These are phyloP conservation scores for Clarias fuscus DNA, from an alignment of 2,797 vertebrate genomes.

Conservation along the genomic window DNA sequence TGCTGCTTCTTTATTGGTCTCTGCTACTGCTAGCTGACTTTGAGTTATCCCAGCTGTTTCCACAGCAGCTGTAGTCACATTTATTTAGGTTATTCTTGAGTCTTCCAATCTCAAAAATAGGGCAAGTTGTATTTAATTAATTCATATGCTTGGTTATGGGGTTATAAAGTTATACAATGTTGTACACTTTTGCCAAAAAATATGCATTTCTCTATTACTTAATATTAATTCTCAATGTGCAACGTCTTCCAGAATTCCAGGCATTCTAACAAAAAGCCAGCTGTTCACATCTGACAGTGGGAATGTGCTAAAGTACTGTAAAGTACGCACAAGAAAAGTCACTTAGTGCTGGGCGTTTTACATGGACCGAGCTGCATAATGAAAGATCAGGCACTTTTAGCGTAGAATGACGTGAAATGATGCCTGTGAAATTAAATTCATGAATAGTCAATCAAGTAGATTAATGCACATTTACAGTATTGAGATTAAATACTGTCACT, in stretches of 20 bases:
- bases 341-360: not conserved
- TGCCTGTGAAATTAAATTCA: not conserved
- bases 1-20: conserved; percentile 4
- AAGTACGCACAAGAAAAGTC: not conserved
- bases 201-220: not conserved
- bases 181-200: not conserved
- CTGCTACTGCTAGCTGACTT: conserved; percentile 37
- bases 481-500: not conserved
- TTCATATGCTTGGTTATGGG: not conserved
- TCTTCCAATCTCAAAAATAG: not conserved
- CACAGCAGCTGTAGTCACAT: conserved; percentile 45
- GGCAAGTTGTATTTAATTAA: no score
- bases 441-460: not conserved
- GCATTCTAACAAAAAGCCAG: not conserved
- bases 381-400: no score
- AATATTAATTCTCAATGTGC: not conserved
- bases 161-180: not conserved
- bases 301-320: not conserved
- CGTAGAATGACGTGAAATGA: not conserved
- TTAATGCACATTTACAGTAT: not conserved
- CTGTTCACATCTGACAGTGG: not conserved
- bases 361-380: not conserved
- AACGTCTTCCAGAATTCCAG: not conserved
- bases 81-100: conserved; percentile 14
- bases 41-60: conserved; percentile 47